These are phyloP conservation scores for Drosophila santomea DNA, from an alignment of 1,140 invertebrate species.

Conservation along the genomic window DNA sequence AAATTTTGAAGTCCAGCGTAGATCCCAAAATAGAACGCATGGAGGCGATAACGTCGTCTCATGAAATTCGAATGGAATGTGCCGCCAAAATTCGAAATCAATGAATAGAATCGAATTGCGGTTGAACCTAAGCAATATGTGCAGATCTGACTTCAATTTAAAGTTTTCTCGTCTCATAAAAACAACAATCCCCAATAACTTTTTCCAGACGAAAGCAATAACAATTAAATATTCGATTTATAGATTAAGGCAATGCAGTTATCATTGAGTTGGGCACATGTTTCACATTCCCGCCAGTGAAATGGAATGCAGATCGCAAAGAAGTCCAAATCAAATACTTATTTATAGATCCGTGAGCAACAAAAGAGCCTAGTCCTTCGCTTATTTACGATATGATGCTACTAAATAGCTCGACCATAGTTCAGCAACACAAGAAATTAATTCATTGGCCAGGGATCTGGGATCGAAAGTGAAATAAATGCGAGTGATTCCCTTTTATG, in stretches of 20 bases:
- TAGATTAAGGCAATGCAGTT: slow-evolving; percentile 30
- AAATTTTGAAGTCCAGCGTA: slow-evolving; percentile 44
- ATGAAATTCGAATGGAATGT: slow-evolving; percentile 23
- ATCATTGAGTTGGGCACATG: slow-evolving; percentile 42
- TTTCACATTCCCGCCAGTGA: slow-evolving; percentile 31
- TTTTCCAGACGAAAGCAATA: slow-evolving; percentile 30
- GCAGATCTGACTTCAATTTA: background rate
- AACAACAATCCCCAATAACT: background rate
- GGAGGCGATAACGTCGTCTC: slow-evolving; percentile 35
- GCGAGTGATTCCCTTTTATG: slow-evolving; percentile 19
- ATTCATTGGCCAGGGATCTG: too few species aligned
- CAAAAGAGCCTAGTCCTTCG: slow-evolving; percentile 21
- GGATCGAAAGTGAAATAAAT: slow-evolving; percentile 29
- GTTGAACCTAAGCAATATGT: slow-evolving; percentile 8
- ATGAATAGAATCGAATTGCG: slow-evolving; percentile 34
- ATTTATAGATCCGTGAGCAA: slow-evolving; percentile 37
- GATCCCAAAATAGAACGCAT: slow-evolving; percentile 37
- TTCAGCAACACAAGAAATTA: slow-evolving; percentile 19
- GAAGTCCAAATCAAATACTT: slow-evolving; percentile 14
- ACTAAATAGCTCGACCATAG: slow-evolving; percentile 11
- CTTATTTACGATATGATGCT: slow-evolving; percentile 39
- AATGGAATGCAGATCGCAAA: slow-evolving; percentile 13
- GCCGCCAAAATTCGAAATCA: slow-evolving; percentile 11
- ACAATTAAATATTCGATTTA: slow-evolving; percentile 30
- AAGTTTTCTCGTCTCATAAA: background rate